A percentile compares a stretch with the other conserved stretches of the same genome.
Conservation (phyloP, 2,113 vertebrate genomes). For the Ranitomeya imitator region DNA sequence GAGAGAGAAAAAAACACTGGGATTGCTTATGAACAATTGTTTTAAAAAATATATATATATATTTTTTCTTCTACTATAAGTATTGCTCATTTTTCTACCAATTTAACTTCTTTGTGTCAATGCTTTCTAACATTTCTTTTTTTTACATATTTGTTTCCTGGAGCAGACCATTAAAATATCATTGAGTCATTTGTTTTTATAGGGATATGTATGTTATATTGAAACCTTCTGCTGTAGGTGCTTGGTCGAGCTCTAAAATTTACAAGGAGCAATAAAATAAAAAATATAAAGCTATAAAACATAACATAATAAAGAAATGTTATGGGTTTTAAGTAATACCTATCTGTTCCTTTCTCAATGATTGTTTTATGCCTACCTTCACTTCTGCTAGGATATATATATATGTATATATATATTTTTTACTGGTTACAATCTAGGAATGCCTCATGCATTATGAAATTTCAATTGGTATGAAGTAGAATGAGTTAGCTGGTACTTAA, state of each 20-base stretch:
- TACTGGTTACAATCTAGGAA: background rate
- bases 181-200: slow-evolving; percentile 45
- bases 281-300: slow-evolving; percentile 27
- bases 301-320: slow-evolving; percentile 26
- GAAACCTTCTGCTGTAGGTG: slow-evolving; percentile 45
- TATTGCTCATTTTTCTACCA: slow-evolving; percentile 22
- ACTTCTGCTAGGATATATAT: slow-evolving; percentile 3
- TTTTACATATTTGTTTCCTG: slow-evolving; percentile 40
- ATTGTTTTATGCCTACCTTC: slow-evolving; percentile 22
- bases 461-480: slow-evolving; percentile 7
- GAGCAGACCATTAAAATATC: slow-evolving; percentile 38
- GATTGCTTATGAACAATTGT: slow-evolving; percentile 34
- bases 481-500: slow-evolving; percentile 19
- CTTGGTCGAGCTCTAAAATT: slow-evolving; percentile 17
- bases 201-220: slow-evolving; percentile 24
- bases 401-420: background rate
- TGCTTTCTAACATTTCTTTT: slow-evolving; percentile 24
- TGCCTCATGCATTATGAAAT: slow-evolving; percentile 15
- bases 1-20: background rate
- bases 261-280: slow-evolving; percentile 24
- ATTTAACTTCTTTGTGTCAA: background rate
- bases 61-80: slow-evolving; percentile 19
- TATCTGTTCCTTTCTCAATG: slow-evolving; percentile 6
- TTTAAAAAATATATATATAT: background rate
- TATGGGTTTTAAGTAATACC: slow-evolving; percentile 25